A percentile compares a stretch with the other conserved stretches of the same genome.
phyloP scores from a whole-genome alignment of 2,113 vertebrate species.

The Labeo catla region DNA sequence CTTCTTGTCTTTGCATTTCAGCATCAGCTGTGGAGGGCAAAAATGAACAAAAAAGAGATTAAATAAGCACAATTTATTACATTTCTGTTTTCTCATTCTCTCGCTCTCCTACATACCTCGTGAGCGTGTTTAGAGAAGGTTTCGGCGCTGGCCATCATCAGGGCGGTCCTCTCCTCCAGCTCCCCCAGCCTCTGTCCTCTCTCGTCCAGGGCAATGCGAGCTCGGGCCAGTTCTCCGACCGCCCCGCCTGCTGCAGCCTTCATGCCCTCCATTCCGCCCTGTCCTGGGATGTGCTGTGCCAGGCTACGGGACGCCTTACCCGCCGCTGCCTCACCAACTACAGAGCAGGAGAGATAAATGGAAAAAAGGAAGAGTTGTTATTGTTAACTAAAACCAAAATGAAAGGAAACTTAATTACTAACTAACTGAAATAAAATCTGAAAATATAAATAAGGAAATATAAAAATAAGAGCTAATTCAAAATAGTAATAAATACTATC shows the following conservation, averaged over 20 bases:
- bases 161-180: slow-evolving; percentile 92
- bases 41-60: background rate
- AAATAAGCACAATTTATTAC: background rate
- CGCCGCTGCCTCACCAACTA: slow-evolving; percentile 93
- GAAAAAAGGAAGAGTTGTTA: background rate
- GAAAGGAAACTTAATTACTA: background rate
- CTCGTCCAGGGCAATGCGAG: slow-evolving; percentile 93
- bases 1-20: slow-evolving; percentile 99
- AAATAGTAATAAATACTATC: background rate
- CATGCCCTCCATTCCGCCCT: slow-evolving; percentile 87
- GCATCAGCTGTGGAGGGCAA: slow-evolving; percentile 86
- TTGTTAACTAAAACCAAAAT: background rate
- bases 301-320: slow-evolving; percentile 93
- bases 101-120: slow-evolving; percentile 78
- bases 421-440: background rate
- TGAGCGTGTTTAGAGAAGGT: slow-evolving; percentile 96
- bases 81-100: background rate
- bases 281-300: slow-evolving; percentile 95
- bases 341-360: background rate
- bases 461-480: background rate
- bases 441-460: background rate
- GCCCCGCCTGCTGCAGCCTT: slow-evolving; percentile 87
- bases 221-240: slow-evolving; percentile 89
- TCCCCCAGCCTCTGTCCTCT: slow-evolving; percentile 94
- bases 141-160: slow-evolving; percentile 96